Evolutionary conservation across 1,140 invertebrate genomes (phyloP), one percentile per base, ranked within the genome.

Genomic region (Hetaerina americana): DNA sequence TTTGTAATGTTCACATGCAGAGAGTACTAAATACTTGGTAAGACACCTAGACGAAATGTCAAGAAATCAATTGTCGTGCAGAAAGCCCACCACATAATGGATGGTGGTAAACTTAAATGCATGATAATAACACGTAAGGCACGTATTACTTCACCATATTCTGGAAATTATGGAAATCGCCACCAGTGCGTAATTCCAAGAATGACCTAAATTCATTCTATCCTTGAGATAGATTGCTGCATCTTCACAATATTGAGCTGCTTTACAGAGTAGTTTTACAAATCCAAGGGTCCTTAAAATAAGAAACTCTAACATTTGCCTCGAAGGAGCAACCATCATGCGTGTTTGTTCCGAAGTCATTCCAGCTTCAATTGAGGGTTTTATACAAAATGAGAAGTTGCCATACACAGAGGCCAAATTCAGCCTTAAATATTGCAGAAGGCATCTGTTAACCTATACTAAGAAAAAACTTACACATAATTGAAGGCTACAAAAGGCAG

Each of bases 281-380:
- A 87, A 86, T 24, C 85, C 79, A 74, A 87, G 82, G 5, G 84
- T 80, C 76, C 82, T 82, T 6, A 85, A 72, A 31, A 88, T 77
- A 66, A 86, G 73, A 79, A 82, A 88, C 76, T 88, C 76, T 3
- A 87, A 71, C 82, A 85, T 85, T 79, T 87, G 86, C 73, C 77
- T 81, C 12, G 84, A 84, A n/a, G 86, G 86, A 31, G 85, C 77
- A 74, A 78, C 81, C 22, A 77, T 40, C n/a, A n/a, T n/a, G n/a
- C n/a, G n/a, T n/a, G 78, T 72, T 1, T 76, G 72, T 18, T 76
- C 70, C 27, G 77, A 73, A 40, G 78, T 77, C 76, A 83, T 80
- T 18, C 82, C 73, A 27, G 75, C 76, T 69, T 81, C 78, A 72
- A 81, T 82, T 15, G 85, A 75, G 72, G 76, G 74, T 68, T 74